Evolutionary conservation across 2,113 vertebrate species (phyloP), one percentile per base, ranked within the genome.

Genomic region (Stegastes partitus): DNA sequence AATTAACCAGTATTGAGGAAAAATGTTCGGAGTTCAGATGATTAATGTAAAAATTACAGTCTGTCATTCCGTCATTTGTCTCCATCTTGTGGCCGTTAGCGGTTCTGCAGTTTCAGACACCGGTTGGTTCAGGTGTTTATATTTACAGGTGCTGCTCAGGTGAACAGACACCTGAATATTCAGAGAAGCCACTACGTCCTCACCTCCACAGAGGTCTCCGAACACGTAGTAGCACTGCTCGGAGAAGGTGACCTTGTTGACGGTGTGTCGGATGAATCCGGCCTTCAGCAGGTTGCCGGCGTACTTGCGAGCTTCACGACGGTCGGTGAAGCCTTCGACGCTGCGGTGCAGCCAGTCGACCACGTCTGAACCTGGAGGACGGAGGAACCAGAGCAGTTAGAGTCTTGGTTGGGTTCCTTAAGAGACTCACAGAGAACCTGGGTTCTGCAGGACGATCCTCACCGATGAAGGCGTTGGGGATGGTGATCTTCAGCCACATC

Each of bases 401-500:
- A 51, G 12, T 1, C 1, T 15, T 12, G 15, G 31, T 34, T 34
- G 10, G 31, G 31, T 10, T 34, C 31, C 31, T 34, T 9, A 8
- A 9, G 5, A 9, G 31, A 34, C 31, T 10, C 8, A 34, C 1
- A 6, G 8, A 34, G 31, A 9, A 34, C 6, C 31, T 34, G 2
- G 12, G 37, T 53, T 25, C 2, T 11, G 45, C 11, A 9, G 56
- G 19, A 59, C 10, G n/a, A 26, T 44, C n/a, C 68, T 74, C 92
- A 99, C 98, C 98, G 9, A 99, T 99, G 90, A 99, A 99, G 47
- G 98, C 98, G 0, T 97, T 98, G 66, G 97, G 97, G 82, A 99
- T 99, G 81, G 97, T 98, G 91, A 99, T 98, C 95, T 99, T 99
- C 89, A 99, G 94, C 98, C 98, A 99, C 97, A 99, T 98, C 76